Evolutionary conservation across 2,888 invertebrate genomes (phyloP), one percentile per base, ranked within the genome.

Genomic region (Xestobium rufovillosum): DNA sequence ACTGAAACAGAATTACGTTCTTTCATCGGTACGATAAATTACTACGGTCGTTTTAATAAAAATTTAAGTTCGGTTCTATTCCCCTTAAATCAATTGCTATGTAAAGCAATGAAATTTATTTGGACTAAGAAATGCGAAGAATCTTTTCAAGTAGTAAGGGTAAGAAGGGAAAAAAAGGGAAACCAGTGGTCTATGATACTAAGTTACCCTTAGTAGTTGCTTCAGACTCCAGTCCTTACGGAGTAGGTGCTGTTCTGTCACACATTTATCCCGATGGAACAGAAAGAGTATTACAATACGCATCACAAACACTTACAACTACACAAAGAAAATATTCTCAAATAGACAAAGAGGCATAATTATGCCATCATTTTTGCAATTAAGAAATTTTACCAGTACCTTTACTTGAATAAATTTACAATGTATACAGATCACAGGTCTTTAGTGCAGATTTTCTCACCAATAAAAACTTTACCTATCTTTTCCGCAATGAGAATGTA

Each of bases 281-380:
- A 11, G 61, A 64, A 38, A 42, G 52, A 29, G 63, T 60, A 3
- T 53, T 65, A 23, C 50, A 53, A 11, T 63, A 52, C 47, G 60
- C 60, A 3, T 61, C 56, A 4, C 46, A 43, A 50, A 57, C 45
- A 31, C 49, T 52, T 35, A 50, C 29, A 42, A 48, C 31, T 32
- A 46, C 48, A 2, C 45, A 63, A 31, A 48, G 46, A 34, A 41
- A 43, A 14, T 53, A 57, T 42, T 59, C 39, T 9, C 48, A 51
- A 32, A 37, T 52, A 3, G 53, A 55, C 27, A 43, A 45, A n/a
- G n/a, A n/a, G n/a, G n/a, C n/a, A n/a, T n/a, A n/a, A n/a, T n/a
- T n/a, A n/a, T n/a, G n/a, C n/a, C n/a, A n/a, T n/a, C n/a, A n/a
- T n/a, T n/a, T n/a, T n/a, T n/a, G n/a, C n/a, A n/a, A n/a, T n/a